Evolutionary conservation across 1,140 invertebrate genomes (phyloP).

Genomic region (Reticulitermes speratus): DNA sequence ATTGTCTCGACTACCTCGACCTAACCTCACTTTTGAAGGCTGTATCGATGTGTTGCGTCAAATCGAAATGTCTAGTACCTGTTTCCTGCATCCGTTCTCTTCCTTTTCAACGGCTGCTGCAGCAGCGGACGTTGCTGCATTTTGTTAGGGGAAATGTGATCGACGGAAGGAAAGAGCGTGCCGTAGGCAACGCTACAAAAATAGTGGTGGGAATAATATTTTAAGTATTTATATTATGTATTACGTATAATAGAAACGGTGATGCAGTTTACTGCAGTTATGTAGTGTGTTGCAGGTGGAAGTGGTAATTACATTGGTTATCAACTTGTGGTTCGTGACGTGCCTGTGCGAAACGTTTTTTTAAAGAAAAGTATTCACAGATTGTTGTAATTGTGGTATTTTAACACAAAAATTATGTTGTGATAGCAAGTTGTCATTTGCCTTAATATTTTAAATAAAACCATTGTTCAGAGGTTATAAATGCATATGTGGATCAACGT

Average conservation of each 20-base stretch:
- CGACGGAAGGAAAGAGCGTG: background rate
- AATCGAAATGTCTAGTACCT: background rate
- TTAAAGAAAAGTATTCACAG: background rate
- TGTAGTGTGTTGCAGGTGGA: background rate
- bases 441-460: too few relatives aligned
- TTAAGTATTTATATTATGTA: background rate
- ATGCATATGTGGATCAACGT: too few relatives aligned
- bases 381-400: too few relatives aligned
- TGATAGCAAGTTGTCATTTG: too few relatives aligned
- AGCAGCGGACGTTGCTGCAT: background rate
- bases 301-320: background rate
- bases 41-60: background rate
- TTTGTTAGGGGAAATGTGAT: background rate
- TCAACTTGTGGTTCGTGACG: background rate
- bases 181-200: background rate
- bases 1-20: background rate
- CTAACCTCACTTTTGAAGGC: too few relatives aligned
- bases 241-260: background rate
- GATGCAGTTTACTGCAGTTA: background rate
- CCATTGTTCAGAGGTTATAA: too few relatives aligned
- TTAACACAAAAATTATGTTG: too few relatives aligned
- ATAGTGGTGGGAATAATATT: background rate
- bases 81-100: background rate
- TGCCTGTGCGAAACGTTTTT: background rate
- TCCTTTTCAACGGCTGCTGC: background rate